Base-by-base conservation (phyloP, 2,797 vertebrate genomes). In the Malurus leucopterus region DNA sequence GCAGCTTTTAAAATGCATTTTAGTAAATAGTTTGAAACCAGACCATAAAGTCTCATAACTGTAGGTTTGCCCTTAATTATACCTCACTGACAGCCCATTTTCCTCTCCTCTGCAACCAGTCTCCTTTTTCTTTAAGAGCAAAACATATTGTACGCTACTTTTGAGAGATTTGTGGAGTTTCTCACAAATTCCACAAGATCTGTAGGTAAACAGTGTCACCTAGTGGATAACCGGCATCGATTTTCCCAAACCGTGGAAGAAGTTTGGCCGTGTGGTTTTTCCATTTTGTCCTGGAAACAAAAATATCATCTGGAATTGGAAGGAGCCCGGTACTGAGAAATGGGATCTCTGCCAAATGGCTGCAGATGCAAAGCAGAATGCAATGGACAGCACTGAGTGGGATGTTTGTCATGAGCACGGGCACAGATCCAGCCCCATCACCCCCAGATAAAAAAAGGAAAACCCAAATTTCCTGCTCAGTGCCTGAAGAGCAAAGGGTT, bases 121-220 rank as follows among this genome's bases (percentile, higher is more conserved):
- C 53, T 70, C 79, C 73, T 83, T 92, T 72, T 90, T 80, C 90
- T 93, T 80, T 73, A 88, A 86, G 72, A 91, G 89, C 93, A 94
- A 93, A 96, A 94, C 34, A 82, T 61, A 63, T 7, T 67, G 70
- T 41, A 41, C 11, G 47, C 77, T 65, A 77, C 89, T 96, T 95
- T 54, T 32, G 88, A 94, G 82, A 93, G 77, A 84, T 89, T 88
- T 77, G 70, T 54, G 80, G 65, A 58, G 47, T 80, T 70, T 53
- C 30, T 4, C 20, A 19, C 27, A 19, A 78, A 38, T 7, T 21
- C 29, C 73, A 27, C 12, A 40, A 40, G 44, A 97, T 97, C 89
- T 86, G 63, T 82, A 95, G 95, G 97, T 97, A 94, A 98, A 98
- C 88, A 98, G 95, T 94, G 97, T 81, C 97, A 97, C 97, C 97